Percentiles rank a stretch among this genome's conserved stretches.
Conservation (phyloP, 2,888 invertebrate genomes). For the Willowsia nigromaculata region DNA sequence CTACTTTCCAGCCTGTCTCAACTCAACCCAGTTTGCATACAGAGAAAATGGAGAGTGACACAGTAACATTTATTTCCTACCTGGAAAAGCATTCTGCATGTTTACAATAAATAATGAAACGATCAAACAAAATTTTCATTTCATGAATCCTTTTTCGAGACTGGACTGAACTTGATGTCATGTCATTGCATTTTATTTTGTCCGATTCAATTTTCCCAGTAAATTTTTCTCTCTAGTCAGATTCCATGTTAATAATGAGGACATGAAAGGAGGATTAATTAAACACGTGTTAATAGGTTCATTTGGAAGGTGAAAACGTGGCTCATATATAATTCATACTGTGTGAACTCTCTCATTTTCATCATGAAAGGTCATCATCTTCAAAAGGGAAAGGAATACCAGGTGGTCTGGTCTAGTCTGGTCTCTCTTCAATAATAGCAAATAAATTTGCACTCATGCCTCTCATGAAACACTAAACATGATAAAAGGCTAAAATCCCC, state of each 20-base stretch:
- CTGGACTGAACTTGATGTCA: not conserved
- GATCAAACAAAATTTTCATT: not conserved
- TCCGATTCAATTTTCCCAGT: not conserved
- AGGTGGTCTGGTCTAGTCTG: not conserved
- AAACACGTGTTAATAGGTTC: not conserved
- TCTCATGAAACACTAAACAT: not conserved
- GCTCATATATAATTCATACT: not conserved
- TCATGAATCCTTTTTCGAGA: not conserved
- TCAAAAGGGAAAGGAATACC: not conserved
- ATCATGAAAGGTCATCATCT: not conserved
- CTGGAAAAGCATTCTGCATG: not conserved
- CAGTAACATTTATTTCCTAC: not conserved
- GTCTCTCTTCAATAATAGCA: not conserved
- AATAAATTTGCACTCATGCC: not conserved
- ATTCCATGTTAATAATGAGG: not conserved
- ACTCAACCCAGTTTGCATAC: not conserved
- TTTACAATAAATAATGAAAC: too few species aligned
- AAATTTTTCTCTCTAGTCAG: not conserved
- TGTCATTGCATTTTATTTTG: not conserved
- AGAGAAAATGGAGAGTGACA: not conserved
- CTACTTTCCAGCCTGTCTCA: slow-evolving; percentile 12
- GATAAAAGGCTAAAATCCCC: too few species aligned
- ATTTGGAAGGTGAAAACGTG: too few species aligned
- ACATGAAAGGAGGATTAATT: slow-evolving; percentile 1
- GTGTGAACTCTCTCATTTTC: not conserved